Evolutionary conservation across 2,888 invertebrate genomes (phyloP).

Genomic region (Caenorhabditis sp.): DNA sequence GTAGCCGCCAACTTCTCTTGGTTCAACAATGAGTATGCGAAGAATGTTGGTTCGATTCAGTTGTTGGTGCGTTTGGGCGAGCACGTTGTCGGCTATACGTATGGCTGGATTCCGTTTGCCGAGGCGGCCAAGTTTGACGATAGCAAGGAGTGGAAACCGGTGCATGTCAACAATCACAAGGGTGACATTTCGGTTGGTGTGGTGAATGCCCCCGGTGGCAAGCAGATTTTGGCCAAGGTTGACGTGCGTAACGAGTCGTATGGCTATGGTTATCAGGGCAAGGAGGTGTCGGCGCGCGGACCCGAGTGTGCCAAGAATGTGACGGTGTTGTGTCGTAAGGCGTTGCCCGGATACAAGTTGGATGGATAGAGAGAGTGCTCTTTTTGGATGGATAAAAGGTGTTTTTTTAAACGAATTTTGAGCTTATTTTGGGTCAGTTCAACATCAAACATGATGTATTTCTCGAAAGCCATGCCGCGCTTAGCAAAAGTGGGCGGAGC

Average conservation of each 20-base stretch:
- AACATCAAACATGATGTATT: too few species aligned
- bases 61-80: slow-evolving; percentile 47
- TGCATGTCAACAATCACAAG: slow-evolving; percentile 57
- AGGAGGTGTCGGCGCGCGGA: slow-evolving; percentile 41
- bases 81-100: slow-evolving; percentile 52
- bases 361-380: slow-evolving; percentile 39
- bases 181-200: slow-evolving; percentile 60
- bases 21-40: slow-evolving; percentile 49
- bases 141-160: slow-evolving; percentile 55
- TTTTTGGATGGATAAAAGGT: not conserved
- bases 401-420: too few species aligned
- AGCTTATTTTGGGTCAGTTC: too few species aligned
- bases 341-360: slow-evolving; percentile 55
- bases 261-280: slow-evolving; percentile 50
- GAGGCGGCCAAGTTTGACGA: slow-evolving; percentile 54
- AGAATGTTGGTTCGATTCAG: slow-evolving; percentile 59
- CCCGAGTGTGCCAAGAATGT: slow-evolving; percentile 35
- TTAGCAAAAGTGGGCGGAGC: too few species aligned
- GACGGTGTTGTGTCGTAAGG: slow-evolving; percentile 58
- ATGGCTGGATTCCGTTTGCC: slow-evolving; percentile 56
- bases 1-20: slow-evolving; percentile 51
- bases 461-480: too few species aligned
- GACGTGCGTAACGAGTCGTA: slow-evolving; percentile 58
- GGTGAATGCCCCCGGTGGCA: slow-evolving; percentile 49
- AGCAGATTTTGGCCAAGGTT: slow-evolving; percentile 60